Evolutionary conservation across 64 coral and sea anemone species (phyloP), one percentile per base, ranked within the genome.

Genomic region (Astreopora myriophthalma): DNA sequence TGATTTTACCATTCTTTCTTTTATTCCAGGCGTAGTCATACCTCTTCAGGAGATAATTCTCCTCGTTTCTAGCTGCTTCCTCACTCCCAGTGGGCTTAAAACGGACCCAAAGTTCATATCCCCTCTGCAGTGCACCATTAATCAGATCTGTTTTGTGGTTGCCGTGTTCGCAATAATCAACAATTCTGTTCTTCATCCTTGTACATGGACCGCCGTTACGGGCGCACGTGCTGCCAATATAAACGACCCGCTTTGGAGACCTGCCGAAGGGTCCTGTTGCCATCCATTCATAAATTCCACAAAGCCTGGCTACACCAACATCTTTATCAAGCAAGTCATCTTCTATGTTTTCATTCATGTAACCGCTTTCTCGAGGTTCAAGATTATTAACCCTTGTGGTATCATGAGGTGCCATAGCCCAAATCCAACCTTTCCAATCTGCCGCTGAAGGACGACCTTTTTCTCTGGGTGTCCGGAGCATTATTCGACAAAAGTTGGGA

Each of bases 1-100:
- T 57, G 3, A 10, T 64, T 5, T 1, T 0, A 16, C 22, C 61
- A 64, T 64, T 24, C 0, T 26, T 3, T 64, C 61, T 64, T 24
- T 5, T 64, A 64, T 64, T 23, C 76, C 76, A 91, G 0, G 89
- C 89, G 36, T 91, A 91, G 72, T 91, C 65, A 55, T 91, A 91
- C 16, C 6, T 29, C 5, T 82, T 40, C 10, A 91, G 40, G 3
- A 91, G 76, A 19, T 37, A 11, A 39, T 91, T 91, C 32, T 91
- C 89, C 17, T 35, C 9, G 0, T 69, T 13, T 90, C 46, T 26
- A 28, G 89, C 76, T 14, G 52, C 13, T 5, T 68, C 0, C 42
- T 12, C 20, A 68, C 23, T 9, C 13, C 0, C 1, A 37, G 74
- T 25, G 1, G 6, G 32, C n/a, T 89, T 89, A 33, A 39, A 46